Evolutionary conservation across 2,888 invertebrate species (phyloP).

Genomic region (Cephalotes varians): DNA sequence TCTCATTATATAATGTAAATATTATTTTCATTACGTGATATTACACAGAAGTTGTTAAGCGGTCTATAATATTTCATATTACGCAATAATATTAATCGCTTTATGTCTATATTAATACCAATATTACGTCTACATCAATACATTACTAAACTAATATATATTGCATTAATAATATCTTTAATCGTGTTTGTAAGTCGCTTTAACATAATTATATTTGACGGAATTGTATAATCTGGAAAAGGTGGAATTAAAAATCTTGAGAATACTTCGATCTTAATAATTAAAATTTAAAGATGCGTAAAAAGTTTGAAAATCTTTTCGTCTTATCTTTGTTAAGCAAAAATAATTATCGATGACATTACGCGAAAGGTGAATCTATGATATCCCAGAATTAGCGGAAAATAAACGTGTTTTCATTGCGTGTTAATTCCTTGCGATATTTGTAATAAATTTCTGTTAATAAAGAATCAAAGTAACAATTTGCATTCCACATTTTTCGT

Average conservation of each 20-base stretch:
- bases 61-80: background rate
- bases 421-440: background rate
- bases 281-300: background rate
- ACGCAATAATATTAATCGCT: background rate
- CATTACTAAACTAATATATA: conserved; percentile 1
- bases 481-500: background rate
- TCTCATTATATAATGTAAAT: background rate
- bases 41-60: background rate
- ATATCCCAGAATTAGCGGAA: background rate
- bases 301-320: background rate
- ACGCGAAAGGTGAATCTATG: background rate
- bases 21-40: background rate
- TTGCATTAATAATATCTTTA: background rate
- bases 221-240: background rate
- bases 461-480: background rate
- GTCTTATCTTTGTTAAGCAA: background rate
- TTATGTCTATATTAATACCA: background rate
- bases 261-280: background rate
- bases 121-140: background rate
- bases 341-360: background rate
- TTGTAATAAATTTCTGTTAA: background rate
- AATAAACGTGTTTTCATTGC: background rate
- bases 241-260: background rate
- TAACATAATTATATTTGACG: background rate
- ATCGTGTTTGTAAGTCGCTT: background rate